Percentiles rank a stretch among this genome's conserved stretches.
Evolutionary conservation across 37 sponge, comb jelly and placozoan species (phyloP).

Genomic region (Agelas oroides): DNA sequence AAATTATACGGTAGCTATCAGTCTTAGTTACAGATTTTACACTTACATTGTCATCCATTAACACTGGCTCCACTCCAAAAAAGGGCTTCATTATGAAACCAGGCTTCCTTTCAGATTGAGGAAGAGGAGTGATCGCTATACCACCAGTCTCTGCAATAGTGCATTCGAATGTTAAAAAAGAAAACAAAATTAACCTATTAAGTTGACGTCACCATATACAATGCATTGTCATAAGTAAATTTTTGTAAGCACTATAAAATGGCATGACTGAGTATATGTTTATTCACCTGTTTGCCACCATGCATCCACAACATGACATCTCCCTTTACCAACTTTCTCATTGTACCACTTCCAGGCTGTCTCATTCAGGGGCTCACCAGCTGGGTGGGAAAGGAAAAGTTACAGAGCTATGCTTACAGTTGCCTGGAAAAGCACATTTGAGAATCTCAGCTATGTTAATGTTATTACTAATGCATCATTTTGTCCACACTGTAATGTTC

Average conservation of each 20-base stretch:
- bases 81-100: slow-evolving; percentile 89
- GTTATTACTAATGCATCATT: too few relatives aligned
- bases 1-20: neutral
- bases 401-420: too few relatives aligned
- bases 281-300: slow-evolving; percentile 89
- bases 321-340: slow-evolving; percentile 68
- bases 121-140: slow-evolving; percentile 85
- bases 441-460: too few relatives aligned
- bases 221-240: too few relatives aligned
- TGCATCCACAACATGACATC: slow-evolving; percentile 86
- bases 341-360: slow-evolving; percentile 89
- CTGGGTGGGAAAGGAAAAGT: slow-evolving; percentile 1
- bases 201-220: too few relatives aligned
- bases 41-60: slow-evolving; percentile 69
- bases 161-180: too few relatives aligned
- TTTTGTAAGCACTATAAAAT: too few relatives aligned
- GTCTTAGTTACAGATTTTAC: neutral
- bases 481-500: too few relatives aligned
- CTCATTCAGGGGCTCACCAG: slow-evolving; percentile 86
- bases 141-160: slow-evolving; percentile 78
- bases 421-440: too few relatives aligned
- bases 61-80: slow-evolving; percentile 85
- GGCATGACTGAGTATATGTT: neutral
- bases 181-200: too few relatives aligned
- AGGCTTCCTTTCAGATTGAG: slow-evolving; percentile 73